Conservation (phyloP, 2,797 vertebrate genomes). For the Odontamblyopus lacepedii region DNA sequence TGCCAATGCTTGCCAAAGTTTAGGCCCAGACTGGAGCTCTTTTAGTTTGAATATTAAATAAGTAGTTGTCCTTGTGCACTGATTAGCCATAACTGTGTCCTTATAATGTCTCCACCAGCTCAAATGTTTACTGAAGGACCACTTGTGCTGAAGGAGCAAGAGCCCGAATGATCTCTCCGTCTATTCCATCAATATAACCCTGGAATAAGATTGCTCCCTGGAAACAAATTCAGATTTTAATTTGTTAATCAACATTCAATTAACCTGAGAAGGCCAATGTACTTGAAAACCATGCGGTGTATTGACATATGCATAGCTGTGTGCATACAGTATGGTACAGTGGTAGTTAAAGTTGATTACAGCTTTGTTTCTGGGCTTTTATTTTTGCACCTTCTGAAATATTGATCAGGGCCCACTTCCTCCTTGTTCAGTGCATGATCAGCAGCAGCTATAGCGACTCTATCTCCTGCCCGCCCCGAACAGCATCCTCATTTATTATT, state of each 20-base stretch:
- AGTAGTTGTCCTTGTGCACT: background rate
- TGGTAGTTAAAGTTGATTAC: conserved; percentile 43
- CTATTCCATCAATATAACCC: conserved; percentile 19
- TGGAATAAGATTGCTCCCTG: conserved; percentile 12
- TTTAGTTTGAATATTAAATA: background rate
- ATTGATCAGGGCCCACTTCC: conserved; percentile 69
- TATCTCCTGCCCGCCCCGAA: conserved; percentile 61
- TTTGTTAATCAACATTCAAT: conserved; percentile 58
- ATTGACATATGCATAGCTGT: conserved; percentile 13
- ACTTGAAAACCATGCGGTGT: conserved; percentile 20
- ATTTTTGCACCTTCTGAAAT: conserved; percentile 61
- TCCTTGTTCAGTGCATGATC: conserved; percentile 60
- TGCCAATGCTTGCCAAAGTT: background rate
- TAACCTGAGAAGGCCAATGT: conserved; percentile 24
- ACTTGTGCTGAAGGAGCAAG: conserved; percentile 25
- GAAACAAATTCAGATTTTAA: conserved; percentile 38
- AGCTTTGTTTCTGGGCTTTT: conserved; percentile 35
- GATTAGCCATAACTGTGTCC: conserved; percentile 6
- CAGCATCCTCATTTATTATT: conserved; percentile 68
- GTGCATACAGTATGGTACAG: background rate
- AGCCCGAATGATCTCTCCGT: conserved; percentile 25
- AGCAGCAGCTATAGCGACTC: conserved; percentile 57
- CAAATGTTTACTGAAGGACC: conserved; percentile 26
- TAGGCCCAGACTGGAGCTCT: background rate
- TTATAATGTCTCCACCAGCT: conserved; percentile 5